Conservation (phyloP, 2,888 invertebrate genomes). For the Crocallis elinguaria region DNA sequence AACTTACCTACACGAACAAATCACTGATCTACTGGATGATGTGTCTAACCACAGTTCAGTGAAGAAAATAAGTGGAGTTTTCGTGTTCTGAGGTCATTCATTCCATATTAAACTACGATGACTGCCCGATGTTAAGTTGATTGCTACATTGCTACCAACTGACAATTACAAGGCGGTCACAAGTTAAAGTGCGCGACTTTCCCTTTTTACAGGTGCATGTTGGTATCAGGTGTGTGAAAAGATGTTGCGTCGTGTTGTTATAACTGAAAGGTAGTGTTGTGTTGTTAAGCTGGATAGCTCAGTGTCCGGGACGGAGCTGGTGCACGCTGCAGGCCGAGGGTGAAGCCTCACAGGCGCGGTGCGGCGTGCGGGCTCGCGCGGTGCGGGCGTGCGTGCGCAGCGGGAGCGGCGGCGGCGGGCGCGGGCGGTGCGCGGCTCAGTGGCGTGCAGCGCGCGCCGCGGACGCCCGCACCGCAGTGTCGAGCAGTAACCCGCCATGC, state of each 20-base stretch:
- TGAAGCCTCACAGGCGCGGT: constrained; percentile 10
- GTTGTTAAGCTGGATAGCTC: constrained; percentile 53
- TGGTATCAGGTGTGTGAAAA: constrained; percentile 1
- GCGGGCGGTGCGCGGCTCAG: constrained; percentile 78
- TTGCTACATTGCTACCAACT: background rate
- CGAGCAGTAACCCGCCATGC: constrained; percentile 83
- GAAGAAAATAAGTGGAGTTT: background rate
- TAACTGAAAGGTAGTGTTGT: constrained; percentile 4
- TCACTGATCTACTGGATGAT: background rate
- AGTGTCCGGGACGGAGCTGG: constrained; percentile 15
- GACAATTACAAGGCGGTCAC: background rate
- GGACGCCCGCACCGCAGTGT: constrained; percentile 84
- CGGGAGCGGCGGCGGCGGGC: constrained; percentile 54
- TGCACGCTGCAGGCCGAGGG: constrained; percentile 29
- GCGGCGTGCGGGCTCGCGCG: constrained; percentile 52
- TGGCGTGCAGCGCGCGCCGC: constrained; percentile 84
- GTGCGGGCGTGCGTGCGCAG: constrained; percentile 70
- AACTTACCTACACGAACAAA: too few relatives aligned
- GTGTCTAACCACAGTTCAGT: background rate
- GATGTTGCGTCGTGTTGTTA: constrained; percentile 1
- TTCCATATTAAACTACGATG: background rate
- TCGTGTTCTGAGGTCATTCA: background rate
- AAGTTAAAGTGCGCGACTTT: constrained; percentile 1
- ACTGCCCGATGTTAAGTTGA: background rate
- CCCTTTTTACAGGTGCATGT: constrained; percentile 11